A percentile compares a stretch with the other conserved stretches of the same genome.
phyloP scores from a whole-genome alignment of 2,797 vertebrate genomes.

The Falco naumanni region DNA sequence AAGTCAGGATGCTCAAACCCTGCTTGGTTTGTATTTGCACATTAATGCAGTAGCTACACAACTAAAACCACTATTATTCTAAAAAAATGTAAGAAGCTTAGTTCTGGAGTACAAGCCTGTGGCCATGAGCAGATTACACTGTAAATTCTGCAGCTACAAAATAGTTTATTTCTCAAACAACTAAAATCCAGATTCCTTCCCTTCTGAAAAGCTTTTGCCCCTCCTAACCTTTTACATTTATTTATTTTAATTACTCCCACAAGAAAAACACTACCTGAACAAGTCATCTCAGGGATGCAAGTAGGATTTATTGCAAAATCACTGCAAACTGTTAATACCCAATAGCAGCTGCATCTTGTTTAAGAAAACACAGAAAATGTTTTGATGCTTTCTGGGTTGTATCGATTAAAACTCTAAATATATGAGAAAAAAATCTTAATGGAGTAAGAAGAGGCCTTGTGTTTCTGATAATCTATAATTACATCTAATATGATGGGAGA shows the following conservation, averaged over 20 bases:
- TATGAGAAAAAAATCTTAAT: not conserved
- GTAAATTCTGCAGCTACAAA: conserved; percentile 2
- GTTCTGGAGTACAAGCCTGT: not conserved
- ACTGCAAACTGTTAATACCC: not conserved
- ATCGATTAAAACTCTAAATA: not conserved
- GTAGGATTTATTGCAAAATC: not conserved
- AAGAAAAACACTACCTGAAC: not conserved
- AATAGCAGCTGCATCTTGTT: not conserved
- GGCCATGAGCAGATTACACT: not conserved
- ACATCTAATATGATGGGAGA: not conserved
- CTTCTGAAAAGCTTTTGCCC: not conserved
- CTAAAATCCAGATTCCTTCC: not conserved
- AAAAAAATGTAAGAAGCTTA: conserved; percentile 13
- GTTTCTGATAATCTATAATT: not conserved
- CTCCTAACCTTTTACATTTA: not conserved
- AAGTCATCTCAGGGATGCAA: not conserved
- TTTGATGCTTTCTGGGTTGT: not conserved
- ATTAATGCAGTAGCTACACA: not conserved
- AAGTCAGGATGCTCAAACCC: not conserved
- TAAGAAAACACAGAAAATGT: not conserved
- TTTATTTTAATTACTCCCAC: not conserved
- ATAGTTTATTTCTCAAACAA: not conserved
- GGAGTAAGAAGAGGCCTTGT: not conserved
- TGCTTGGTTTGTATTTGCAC: not conserved
- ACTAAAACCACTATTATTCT: not conserved